Evolutionary conservation across 2,113 vertebrate genomes (phyloP), one percentile per base, ranked within the genome.

Genomic region (Hyperopisus bebe): DNA sequence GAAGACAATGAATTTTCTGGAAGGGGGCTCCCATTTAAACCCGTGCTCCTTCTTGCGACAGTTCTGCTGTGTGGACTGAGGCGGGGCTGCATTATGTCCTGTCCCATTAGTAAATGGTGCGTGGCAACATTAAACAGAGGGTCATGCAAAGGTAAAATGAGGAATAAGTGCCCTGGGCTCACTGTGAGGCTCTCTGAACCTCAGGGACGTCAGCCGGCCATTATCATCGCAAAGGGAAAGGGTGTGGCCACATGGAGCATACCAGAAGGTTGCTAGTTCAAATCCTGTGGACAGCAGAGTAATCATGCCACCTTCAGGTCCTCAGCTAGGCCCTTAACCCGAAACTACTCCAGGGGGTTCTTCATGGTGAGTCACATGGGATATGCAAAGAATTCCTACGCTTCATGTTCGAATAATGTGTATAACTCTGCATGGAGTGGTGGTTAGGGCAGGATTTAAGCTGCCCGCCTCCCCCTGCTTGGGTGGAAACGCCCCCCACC

Each of bases 121-220:
- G 31, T 87, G 48, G 50, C 85, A 55, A 55, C 85, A 87, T 87
- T 87, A 87, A 87, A 87, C 85, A 31, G 47, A n/a, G 85, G 50
- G 50, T 55, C 48, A 35, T 35, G 21, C 85, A 39, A 51, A 87
- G 85, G 85, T 87, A 55, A 87, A 87, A 46, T 17, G 50, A 35
- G 50, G 50, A 87, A 35, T 35, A 10, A 15, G 39, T 19, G 48
- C 27, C 13, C n/a, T 7, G 48, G 85, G 50, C 48, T n/a, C 2
- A 13, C 9, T 84, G 82, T 10, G 44, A 42, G 48, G 11, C 17
- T 6, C 9, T 35, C 1, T 24, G 50, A 39, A 50, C 42, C 31
- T 21, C 1, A 0, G 27, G 10, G 31, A 55, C n/a, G 0, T 21
- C 15, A 24, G n/a, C 47, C 2, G 5, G 39, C 10, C n/a, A 19